phyloP scores from a whole-genome alignment of 1,140 invertebrate genomes.

The Drosophila serrata region DNA sequence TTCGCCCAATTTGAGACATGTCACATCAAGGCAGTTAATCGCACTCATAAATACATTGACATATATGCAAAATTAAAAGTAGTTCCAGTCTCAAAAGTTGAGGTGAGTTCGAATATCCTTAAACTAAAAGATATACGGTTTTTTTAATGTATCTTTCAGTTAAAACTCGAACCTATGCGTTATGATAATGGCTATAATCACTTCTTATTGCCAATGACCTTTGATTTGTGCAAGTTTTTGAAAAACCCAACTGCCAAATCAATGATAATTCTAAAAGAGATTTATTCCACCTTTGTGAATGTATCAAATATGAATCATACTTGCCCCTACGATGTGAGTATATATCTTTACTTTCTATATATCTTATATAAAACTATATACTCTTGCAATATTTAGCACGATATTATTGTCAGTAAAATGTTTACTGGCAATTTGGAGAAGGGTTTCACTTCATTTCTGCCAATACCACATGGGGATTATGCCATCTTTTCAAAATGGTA shows the following conservation, averaged over 20 bases:
- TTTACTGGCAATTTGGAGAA: constrained; percentile 39
- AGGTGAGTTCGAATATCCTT: background rate
- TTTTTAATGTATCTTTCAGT: background rate
- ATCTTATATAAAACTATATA: no score
- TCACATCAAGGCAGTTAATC: constrained; percentile 53
- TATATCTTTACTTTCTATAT: background rate
- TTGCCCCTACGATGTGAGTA: constrained; percentile 35
- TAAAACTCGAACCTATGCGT: constrained; percentile 4
- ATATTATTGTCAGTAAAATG: constrained; percentile 27
- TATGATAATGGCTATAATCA: constrained; percentile 30
- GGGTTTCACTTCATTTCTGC: constrained; percentile 6
- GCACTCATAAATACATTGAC: constrained; percentile 46
- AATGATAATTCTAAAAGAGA: constrained; percentile 4
- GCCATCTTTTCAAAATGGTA: constrained; percentile 14
- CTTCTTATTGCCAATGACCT: constrained; percentile 18
- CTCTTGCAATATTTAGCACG: constrained; percentile 22
- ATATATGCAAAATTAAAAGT: constrained; percentile 2
- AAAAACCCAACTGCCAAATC: background rate
- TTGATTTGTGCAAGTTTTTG: constrained; percentile 31
- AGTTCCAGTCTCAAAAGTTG: constrained; percentile 16
- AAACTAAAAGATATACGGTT: no score
- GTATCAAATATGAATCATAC: constrained; percentile 36
- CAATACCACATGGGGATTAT: constrained; percentile 42
- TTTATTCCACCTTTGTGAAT: background rate
- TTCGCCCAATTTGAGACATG: constrained; percentile 19